Percentiles rank a stretch among this genome's conserved stretches.
These are phyloP conservation scores for Burhinus oedicnemus DNA, from an alignment of 2,113 vertebrate genomes.

Conservation along the genomic window DNA sequence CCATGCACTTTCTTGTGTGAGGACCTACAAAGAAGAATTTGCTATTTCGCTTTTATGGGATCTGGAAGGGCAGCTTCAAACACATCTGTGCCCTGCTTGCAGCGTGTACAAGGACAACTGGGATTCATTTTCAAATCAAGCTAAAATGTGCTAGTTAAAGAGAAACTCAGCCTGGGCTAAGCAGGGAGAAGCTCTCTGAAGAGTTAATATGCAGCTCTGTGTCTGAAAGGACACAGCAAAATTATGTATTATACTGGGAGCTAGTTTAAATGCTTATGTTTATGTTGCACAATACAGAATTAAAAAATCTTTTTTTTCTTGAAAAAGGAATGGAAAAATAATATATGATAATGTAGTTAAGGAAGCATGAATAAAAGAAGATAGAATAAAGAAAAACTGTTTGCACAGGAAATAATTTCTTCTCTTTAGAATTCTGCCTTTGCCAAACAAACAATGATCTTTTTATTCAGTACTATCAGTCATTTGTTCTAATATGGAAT, in stretches of 20 bases:
- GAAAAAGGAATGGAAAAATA: not conserved
- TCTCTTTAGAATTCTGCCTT: not conserved
- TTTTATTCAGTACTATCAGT: not conserved
- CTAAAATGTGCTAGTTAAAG: not conserved
- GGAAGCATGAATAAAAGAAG: not conserved
- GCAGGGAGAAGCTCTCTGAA: not conserved
- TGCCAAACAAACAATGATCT: not conserved
- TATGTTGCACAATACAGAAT: not conserved
- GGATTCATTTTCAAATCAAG: not conserved
- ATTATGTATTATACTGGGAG: not conserved
- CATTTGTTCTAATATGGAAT: not conserved
- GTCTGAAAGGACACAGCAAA: not conserved
- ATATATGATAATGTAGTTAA: not conserved
- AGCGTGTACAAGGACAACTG: not conserved
- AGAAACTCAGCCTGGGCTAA: not conserved
- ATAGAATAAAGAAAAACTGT: not conserved
- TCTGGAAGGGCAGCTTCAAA: not conserved
- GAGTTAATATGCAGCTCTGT: not conserved
- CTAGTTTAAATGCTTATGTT: not conserved
- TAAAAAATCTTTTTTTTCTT: not conserved
- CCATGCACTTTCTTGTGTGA: not conserved
- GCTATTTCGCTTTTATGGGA: not conserved
- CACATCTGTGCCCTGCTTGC: not conserved
- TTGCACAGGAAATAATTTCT: not conserved
- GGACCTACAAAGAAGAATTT: not conserved